Percentiles rank a stretch among this genome's conserved stretches.
phyloP scores from a whole-genome alignment of 2,797 vertebrate species.

The Coregonus sp. region DNA sequence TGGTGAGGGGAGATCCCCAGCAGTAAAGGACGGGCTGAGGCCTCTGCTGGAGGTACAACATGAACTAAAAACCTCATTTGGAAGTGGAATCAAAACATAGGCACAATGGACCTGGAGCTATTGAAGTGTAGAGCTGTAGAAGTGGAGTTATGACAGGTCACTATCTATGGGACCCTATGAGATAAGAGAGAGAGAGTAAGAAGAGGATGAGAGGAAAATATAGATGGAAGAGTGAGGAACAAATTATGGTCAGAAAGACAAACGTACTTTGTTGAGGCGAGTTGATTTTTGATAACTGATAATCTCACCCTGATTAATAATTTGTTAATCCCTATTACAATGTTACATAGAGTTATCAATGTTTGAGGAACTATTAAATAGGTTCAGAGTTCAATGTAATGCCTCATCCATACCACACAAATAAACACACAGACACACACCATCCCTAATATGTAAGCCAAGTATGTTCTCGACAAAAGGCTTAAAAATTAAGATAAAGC shows the following conservation, averaged over 20 bases:
- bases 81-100: neutral
- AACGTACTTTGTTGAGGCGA: neutral
- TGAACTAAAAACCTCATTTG: conserved; percentile 45
- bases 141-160: neutral
- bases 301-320: neutral
- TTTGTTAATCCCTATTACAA: neutral
- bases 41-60: conserved; percentile 38
- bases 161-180: neutral
- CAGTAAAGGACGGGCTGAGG: conserved; percentile 34
- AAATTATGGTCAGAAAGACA: neutral
- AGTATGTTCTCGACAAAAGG: conserved; percentile 2
- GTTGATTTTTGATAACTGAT: neutral
- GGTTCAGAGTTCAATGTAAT: conserved; percentile 11
- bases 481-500: conserved; percentile 3
- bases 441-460: neutral
- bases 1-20: conserved; percentile 59
- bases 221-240: too few relatives aligned
- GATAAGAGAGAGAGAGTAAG: neutral
- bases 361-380: conserved; percentile 15
- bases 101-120: neutral
- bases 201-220: neutral
- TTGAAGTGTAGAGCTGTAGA: neutral
- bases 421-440: conserved; percentile 4
- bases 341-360: neutral
- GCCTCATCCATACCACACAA: neutral